Evolutionary conservation across 2,888 invertebrate species (phyloP), one percentile per base, ranked within the genome.

Genomic region (Chironomus tentans): DNA sequence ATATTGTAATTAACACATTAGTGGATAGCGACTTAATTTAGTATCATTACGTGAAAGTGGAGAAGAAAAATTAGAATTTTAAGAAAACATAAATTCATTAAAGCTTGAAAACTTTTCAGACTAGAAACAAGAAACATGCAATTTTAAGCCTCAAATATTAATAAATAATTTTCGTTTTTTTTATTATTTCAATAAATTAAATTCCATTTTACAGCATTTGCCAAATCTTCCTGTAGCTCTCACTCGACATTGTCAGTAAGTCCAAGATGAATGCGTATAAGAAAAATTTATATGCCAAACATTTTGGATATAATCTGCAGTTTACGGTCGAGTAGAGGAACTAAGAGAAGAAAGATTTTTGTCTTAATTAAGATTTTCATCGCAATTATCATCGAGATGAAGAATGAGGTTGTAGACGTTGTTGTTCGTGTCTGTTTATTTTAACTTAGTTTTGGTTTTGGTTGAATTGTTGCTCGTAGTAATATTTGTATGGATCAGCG

Each of bases 401-500:
- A 56, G 6, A 56, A 56, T 56, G 56, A 56, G 56, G n/a, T 56
- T 56, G 56, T 18, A 18, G n/a, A 18, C 7, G 15, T 56, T 15
- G 56, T 56, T 15, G 56, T 56, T 50, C 15, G 6, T 50, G 50
- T 5, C 2, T 56, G 56, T 6, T n/a, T 56, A 56, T 56, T n/a
- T n/a, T 15, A 18, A 15, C 56, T 74, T 74, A 68, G 47, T 47
- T 74, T 69, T 76, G 76, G 28, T 18, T 76, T 50, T 48, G 50
- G 24, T 7, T 7, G 10, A 22, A 21, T 61, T 68, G 76, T 69
- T 76, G 76, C 3, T 87, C 87, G 79, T 86, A 86, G 81, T 87
- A 87, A 82, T 87, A 87, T 79, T 85, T 86, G 83, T 88, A 88
- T 77, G 88, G 88, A 82, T 89, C 88, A 81, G 86, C 83, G 3